Conservation (phyloP, 2,113 vertebrate species). For the Naja naja region DNA sequence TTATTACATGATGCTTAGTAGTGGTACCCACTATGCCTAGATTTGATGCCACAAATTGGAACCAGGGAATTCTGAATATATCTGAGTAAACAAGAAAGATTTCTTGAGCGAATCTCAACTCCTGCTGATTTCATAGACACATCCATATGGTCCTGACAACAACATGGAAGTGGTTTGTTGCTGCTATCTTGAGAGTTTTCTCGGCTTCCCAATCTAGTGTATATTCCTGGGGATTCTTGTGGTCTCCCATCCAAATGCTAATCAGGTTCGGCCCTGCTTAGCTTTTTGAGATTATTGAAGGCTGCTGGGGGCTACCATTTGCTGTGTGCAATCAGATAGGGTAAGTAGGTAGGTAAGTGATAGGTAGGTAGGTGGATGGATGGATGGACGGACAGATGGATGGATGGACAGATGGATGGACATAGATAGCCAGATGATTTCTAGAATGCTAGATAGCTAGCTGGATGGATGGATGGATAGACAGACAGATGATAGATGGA, state of each 20-base stretch:
- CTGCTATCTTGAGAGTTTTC: neutral
- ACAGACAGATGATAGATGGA: no score
- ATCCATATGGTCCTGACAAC: neutral
- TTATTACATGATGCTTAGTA: neutral
- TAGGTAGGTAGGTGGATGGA: no score
- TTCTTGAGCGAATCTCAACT: neutral
- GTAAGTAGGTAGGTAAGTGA: no score
- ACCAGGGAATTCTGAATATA: neutral
- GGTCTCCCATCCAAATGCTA: neutral
- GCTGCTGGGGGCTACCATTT: neutral
- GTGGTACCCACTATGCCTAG: neutral
- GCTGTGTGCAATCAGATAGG: neutral
- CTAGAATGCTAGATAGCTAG: no score
- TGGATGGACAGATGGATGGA: no score
- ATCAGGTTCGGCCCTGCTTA: neutral
- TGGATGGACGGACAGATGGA: no score
- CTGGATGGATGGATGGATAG: no score
- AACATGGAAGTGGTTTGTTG: neutral
- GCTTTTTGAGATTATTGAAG: neutral
- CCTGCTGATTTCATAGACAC: neutral
- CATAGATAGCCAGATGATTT: no score
- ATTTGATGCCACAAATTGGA: neutral
- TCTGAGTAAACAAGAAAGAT: neutral
- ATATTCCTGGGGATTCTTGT: neutral
- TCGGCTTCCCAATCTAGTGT: neutral